Percentiles rank a stretch among this genome's conserved stretches.
Conservation (phyloP, 2,888 invertebrate species). For the Punctoribates punctum region DNA sequence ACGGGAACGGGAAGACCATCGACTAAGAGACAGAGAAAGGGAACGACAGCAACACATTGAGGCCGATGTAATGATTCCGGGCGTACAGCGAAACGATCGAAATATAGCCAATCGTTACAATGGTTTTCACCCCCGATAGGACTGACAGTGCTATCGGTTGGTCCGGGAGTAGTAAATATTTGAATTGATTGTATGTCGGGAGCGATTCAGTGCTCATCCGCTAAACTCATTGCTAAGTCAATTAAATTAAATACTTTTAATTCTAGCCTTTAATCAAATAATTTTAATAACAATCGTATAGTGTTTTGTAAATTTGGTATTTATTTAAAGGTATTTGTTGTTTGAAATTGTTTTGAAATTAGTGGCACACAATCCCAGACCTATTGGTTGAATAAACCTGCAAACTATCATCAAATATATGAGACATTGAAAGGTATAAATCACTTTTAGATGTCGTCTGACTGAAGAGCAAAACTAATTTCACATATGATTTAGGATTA, state of each 20-base stretch:
- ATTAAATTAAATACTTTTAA: slow-evolving; percentile 13
- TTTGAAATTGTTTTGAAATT: too few species aligned
- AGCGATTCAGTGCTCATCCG: not conserved
- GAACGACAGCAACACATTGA: not conserved
- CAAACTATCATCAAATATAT: too few species aligned
- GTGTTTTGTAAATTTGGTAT: too few species aligned
- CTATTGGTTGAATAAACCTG: too few species aligned
- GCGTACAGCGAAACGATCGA: slow-evolving; percentile 1
- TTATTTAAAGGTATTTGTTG: too few species aligned
- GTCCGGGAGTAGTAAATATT: not conserved
- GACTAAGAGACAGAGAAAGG: slow-evolving; percentile 13
- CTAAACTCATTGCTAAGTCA: slow-evolving; percentile 26
- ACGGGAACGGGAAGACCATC: not conserved
- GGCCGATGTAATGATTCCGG: not conserved
- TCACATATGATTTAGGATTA: too few species aligned
- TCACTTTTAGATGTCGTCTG: too few species aligned
- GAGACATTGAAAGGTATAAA: too few species aligned
- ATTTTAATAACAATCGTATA: too few species aligned
- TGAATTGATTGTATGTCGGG: not conserved
- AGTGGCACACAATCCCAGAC: too few species aligned
- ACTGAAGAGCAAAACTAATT: too few species aligned
- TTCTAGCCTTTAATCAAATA: not conserved
- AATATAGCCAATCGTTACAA: slow-evolving; percentile 31
- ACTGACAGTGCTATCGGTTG: not conserved
- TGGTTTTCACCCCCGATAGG: slow-evolving; percentile 7